A percentile compares a stretch with the other conserved stretches of the same genome.
These are phyloP conservation scores for Silurus asotus DNA, from an alignment of 2,113 vertebrate genomes.

Conservation along the genomic window DNA sequence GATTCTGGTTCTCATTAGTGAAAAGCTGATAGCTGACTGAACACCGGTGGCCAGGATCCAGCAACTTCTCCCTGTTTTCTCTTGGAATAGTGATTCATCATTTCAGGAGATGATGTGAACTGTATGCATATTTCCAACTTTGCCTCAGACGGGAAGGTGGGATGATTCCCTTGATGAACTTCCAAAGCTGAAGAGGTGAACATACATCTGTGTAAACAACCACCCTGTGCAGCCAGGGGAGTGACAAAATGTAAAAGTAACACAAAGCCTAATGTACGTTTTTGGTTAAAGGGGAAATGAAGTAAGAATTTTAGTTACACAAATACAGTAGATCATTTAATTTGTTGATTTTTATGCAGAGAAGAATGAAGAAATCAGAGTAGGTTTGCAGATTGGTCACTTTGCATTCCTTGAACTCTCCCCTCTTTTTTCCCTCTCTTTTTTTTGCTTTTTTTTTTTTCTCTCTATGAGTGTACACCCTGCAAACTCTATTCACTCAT, in stretches of 20 bases:
- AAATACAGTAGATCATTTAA: conserved; percentile 8
- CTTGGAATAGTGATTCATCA: conserved; percentile 65
- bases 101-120: conserved; percentile 63
- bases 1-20: conserved; percentile 69
- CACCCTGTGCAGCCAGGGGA: conserved; percentile 58
- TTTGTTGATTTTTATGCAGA: conserved; percentile 11
- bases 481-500: conserved; percentile 24
- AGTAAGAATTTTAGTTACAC: not conserved
- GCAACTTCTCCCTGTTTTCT: conserved; percentile 53
- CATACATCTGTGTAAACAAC: conserved; percentile 74
- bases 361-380: not conserved
- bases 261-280: conserved; percentile 49
- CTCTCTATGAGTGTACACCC: conserved; percentile 57
- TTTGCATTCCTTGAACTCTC: not conserved
- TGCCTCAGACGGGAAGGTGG: conserved; percentile 54
- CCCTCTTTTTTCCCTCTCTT: too few species aligned
- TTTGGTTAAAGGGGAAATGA: conserved; percentile 4
- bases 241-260: conserved; percentile 51
- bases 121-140: conserved; percentile 53
- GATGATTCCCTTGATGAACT: conserved; percentile 55
- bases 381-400: conserved; percentile 6
- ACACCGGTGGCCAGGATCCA: conserved; percentile 57
- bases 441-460: not conserved
- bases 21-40: conserved; percentile 60
- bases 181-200: conserved; percentile 57